A percentile compares a stretch with the other conserved stretches of the same genome.
phyloP scores from a whole-genome alignment of 2,113 vertebrate species.

The Ochotona princeps region DNA sequence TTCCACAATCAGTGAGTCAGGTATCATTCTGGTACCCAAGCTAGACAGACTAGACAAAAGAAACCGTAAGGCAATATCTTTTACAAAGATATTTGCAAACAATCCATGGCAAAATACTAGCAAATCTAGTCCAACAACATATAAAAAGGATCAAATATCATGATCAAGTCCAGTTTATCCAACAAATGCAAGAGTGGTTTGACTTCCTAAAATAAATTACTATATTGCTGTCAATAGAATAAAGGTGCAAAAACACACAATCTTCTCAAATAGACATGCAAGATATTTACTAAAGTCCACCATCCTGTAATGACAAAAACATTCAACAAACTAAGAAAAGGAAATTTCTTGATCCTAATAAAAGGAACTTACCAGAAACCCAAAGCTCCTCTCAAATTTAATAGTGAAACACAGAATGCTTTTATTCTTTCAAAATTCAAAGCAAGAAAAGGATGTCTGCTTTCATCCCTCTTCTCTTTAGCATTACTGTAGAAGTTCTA shows the following conservation, averaged over 20 bases:
- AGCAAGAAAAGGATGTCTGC: neutral
- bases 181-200: neutral
- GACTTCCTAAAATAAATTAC: constrained; percentile 10
- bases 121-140: neutral
- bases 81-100: neutral
- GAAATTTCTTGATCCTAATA: neutral
- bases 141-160: neutral
- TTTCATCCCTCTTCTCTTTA: neutral
- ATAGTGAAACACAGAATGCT: neutral
- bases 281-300: neutral
- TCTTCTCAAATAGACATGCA: neutral
- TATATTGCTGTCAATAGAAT: neutral
- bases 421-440: neutral
- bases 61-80: neutral
- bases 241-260: constrained; percentile 20
- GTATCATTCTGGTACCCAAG: neutral
- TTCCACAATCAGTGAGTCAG: neutral
- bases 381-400: neutral
- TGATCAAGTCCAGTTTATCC: neutral
- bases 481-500: neutral
- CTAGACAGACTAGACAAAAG: neutral
- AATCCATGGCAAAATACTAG: neutral
- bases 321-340: neutral
- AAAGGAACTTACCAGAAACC: neutral
- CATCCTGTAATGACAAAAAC: constrained; percentile 2